Base-by-base conservation (phyloP, 2,113 vertebrate genomes). In the Pachyramphus minor region DNA sequence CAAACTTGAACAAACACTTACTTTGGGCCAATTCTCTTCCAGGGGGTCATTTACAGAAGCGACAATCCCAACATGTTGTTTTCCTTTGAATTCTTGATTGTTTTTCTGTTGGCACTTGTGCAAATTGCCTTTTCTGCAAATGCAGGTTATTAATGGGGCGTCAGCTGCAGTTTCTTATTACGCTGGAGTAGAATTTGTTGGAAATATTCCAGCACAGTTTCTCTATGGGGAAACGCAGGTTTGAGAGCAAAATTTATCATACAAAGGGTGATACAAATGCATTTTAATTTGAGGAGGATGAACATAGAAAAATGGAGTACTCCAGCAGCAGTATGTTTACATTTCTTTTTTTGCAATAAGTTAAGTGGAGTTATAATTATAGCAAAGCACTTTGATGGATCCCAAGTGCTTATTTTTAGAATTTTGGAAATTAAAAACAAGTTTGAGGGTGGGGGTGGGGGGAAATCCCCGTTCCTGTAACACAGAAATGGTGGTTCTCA, bases 351-450 rank as follows among this genome's bases (percentile, higher is more conserved):
- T 52, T 21, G 11, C 67, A 23, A 5, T 64, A 69, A 80, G 63
- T 84, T 86, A 56, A 91, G 83, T 13, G 17, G 53, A 76, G 35
- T 75, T 84, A 39, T 27, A 90, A 92, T 94, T 90, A 71, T 5
- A 85, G 90, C 92, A 30, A 25, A 94, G 75, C 53, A 20, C 79
- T 85, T 33, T 90, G 79, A 80, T 85, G 83, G 50, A 42, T 90
- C 88, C 90, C 90, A 86, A 92, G 41, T 12, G 82, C 37, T 91
- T 94, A 49, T 80, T 90, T 94, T 90, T 85, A 93, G 78, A 10
- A 35, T 87, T 93, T 79, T 73, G 53, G 85, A 91, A 93, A 93
- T 91, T 49, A 89, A 90, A 95, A 96, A 79, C 71, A 87, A 93
- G 25, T 33, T 44, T n/a, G 15, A 3, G 37, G 11, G 4, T 3